Evolutionary conservation across 2,113 vertebrate species (phyloP).

Genomic region (Gallinago paraguaiae): DNA sequence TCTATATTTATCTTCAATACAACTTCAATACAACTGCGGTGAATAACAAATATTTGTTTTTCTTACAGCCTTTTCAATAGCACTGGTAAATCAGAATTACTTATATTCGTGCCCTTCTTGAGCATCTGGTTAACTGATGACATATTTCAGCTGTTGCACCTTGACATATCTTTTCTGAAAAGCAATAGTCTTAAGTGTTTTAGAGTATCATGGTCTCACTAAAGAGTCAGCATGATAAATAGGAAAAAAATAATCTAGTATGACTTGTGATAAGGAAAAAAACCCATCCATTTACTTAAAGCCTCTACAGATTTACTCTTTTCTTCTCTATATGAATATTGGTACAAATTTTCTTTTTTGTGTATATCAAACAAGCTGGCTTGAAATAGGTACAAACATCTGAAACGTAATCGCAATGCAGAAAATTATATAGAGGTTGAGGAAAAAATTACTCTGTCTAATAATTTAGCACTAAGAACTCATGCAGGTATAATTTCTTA

Average conservation of each 20-base stretch:
- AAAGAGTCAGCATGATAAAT: background rate
- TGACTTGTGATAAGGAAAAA: background rate
- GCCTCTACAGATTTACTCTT: background rate
- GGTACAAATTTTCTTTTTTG: background rate
- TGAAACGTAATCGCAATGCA: background rate
- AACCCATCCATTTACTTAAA: background rate
- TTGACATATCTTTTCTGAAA: background rate
- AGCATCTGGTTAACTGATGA: background rate
- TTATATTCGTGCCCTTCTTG: background rate
- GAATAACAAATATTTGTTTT: background rate
- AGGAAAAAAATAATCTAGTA: background rate
- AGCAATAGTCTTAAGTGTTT: background rate
- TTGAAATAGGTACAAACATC: background rate
- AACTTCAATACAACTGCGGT: background rate
- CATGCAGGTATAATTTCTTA: background rate
- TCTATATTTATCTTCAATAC: background rate
- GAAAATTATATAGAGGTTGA: constrained; percentile 5
- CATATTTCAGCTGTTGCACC: background rate
- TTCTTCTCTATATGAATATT: background rate
- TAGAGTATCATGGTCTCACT: background rate
- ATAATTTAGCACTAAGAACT: background rate
- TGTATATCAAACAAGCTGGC: background rate
- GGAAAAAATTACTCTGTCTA: background rate
- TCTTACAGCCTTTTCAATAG: background rate
- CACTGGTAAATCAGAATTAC: background rate